phyloP scores from a whole-genome alignment of 2,888 invertebrate genomes.

The Ophraella communa region DNA sequence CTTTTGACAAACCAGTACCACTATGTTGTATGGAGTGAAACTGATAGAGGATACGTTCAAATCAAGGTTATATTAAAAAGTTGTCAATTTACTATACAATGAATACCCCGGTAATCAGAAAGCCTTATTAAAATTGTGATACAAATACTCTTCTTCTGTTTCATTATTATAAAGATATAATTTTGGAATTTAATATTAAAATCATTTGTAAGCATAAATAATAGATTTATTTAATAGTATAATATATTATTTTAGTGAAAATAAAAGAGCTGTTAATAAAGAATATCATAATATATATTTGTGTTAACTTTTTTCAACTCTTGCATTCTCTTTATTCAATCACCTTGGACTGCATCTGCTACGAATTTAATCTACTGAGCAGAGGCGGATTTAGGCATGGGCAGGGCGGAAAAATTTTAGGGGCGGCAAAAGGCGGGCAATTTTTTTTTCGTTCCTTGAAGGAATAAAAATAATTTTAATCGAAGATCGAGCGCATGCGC shows the following conservation, averaged over 20 bases:
- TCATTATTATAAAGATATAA: slow-evolving; percentile 21
- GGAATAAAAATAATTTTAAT: too few relatives aligned
- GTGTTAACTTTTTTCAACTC: not conserved
- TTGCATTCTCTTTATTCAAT: not conserved
- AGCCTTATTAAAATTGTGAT: slow-evolving; percentile 54
- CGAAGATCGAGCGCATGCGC: too few relatives aligned
- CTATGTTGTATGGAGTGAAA: too few relatives aligned
- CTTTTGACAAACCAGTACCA: too few relatives aligned
- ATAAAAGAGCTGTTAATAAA: not conserved
- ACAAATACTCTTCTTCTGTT: slow-evolving; percentile 39
- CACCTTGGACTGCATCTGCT: not conserved
- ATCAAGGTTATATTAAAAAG: too few relatives aligned
- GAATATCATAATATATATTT: not conserved
- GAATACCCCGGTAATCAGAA: slow-evolving; percentile 25
- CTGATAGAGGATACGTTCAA: too few relatives aligned
- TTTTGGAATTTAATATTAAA: slow-evolving; percentile 1
- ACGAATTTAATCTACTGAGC: too few relatives aligned
- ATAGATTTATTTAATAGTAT: not conserved
- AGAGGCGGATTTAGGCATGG: too few relatives aligned
- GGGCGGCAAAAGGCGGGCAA: too few relatives aligned
- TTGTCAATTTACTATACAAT: slow-evolving; percentile 1
- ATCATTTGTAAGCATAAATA: slow-evolving; percentile 3
- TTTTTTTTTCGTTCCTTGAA: too few relatives aligned
- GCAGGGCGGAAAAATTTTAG: too few relatives aligned
- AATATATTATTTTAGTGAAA: slow-evolving; percentile 12